Base-by-base conservation (phyloP, 1,140 invertebrate species). In the Melanaphis sacchari region DNA sequence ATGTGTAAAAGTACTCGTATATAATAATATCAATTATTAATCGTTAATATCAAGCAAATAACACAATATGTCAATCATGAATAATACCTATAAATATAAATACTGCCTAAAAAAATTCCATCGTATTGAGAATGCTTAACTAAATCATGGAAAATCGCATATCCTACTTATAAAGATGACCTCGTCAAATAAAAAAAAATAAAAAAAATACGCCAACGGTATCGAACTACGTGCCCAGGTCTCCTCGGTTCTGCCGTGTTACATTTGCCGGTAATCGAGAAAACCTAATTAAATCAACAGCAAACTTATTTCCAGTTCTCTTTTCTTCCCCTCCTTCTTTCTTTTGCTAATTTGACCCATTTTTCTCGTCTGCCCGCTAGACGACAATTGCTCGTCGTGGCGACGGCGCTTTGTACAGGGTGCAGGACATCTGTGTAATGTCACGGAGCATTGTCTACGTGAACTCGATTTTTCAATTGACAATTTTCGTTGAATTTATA, bases 231-330 rank as follows among this genome's bases (percentile, higher is more conserved):
- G 91, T 92, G 91, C 91, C 36, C 40, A 31, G 59, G 91, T 21
- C n/a, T 26, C 2, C 4, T 82, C 54, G 11, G 41, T 76, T 92
- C 41, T 81, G 43, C n/a, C 43, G n/a, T 26, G 76, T 41, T n/a
- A 59, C 90, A 41, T 81, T 66, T 46, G 31, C 43, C n/a, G 43
- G 15, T 22, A 24, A 92, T 46, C 54, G 59, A 91, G 26, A 91
- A 81, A 91, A 91, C 41, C 91, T 49, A 92, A 82, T 92, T 92
- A 92, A 92, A 92, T 92, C 91, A 92, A 92, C 76, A 52, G 26
- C 41, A n/a, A 91, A 81, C n/a, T 21, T 91, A 66, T 76, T 91
- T 91, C 59, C 38, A 85, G 59, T 40, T 91, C 18, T 88, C 38
- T 38, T 84, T 40, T 40, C 41, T 46, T 11, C 26, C 11, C 15